A percentile compares a stretch with the other conserved stretches of the same genome.
phyloP scores from a whole-genome alignment of 2,888 invertebrate genomes.

The Eilema griseolum region DNA sequence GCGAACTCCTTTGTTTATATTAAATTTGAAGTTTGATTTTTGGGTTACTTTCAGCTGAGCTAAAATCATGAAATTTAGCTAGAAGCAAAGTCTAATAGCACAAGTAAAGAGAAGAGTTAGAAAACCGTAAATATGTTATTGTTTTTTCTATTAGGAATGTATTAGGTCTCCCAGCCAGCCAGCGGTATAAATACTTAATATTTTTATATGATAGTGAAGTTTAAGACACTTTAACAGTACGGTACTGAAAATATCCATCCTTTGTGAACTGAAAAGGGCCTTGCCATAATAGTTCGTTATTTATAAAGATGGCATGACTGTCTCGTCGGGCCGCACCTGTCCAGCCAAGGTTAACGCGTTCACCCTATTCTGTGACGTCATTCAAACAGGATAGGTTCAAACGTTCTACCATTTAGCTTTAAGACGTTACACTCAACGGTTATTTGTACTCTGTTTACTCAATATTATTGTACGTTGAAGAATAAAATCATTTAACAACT shows the following conservation, averaged over 20 bases:
- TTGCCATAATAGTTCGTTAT: slow-evolving; percentile 34
- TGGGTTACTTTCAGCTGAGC: too few species aligned
- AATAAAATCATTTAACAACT: too few species aligned
- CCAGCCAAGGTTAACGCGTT: slow-evolving; percentile 50
- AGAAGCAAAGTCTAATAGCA: too few species aligned
- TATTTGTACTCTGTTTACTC: neutral
- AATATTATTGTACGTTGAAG: neutral
- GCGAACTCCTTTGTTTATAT: too few species aligned
- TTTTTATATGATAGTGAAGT: neutral
- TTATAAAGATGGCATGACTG: slow-evolving; percentile 47
- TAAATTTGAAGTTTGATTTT: too few species aligned
- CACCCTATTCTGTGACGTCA: slow-evolving; percentile 50
- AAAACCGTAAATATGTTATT: too few species aligned
- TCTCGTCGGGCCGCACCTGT: slow-evolving; percentile 54
- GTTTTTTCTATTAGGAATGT: too few species aligned
- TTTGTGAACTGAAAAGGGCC: slow-evolving; percentile 5
- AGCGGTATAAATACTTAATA: too few species aligned
- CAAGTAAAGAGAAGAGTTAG: too few species aligned
- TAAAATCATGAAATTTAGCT: too few species aligned
- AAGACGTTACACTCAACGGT: neutral
- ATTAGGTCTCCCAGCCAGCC: too few species aligned
- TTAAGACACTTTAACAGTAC: neutral
- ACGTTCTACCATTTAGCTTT: slow-evolving; percentile 3
- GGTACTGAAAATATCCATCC: neutral
- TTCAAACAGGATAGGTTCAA: slow-evolving; percentile 23